These are phyloP conservation scores for Kryptolebias ocellatus DNA, from an alignment of 2,797 vertebrate genomes.

Conservation along the genomic window DNA sequence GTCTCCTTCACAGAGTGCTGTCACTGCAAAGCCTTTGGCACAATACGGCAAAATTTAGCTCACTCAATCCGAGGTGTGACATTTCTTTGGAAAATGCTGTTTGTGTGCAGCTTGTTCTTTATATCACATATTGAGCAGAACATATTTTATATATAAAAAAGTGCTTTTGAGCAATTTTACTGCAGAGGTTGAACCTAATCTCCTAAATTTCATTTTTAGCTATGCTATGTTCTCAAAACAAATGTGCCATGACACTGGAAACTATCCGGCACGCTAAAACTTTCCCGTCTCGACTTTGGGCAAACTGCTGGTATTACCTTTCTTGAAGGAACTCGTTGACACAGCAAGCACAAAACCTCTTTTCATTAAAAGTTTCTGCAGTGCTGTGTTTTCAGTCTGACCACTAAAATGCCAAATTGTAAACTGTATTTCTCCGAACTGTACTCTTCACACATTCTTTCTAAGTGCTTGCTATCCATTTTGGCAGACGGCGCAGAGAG, in stretches of 20 bases:
- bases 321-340: constrained; percentile 11
- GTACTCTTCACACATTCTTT: constrained; percentile 5
- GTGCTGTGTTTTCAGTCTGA: constrained; percentile 11
- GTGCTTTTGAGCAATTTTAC: too few species aligned
- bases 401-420: constrained; percentile 6
- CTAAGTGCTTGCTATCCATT: constrained; percentile 31
- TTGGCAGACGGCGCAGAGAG: constrained; percentile 7
- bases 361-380: constrained; percentile 29
- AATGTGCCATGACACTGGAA: background rate
- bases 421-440: constrained; percentile 17
- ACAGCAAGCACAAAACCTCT: constrained; percentile 29
- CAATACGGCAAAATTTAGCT: constrained; percentile 15
- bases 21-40: constrained; percentile 18
- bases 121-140: constrained; percentile 12
- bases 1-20: constrained; percentile 32
- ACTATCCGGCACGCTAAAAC: constrained; percentile 15
- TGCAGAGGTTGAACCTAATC: too few species aligned
- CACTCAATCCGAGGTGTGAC: constrained; percentile 25
- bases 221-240: background rate
- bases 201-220: background rate
- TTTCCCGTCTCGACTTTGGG: background rate
- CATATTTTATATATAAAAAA: constrained; percentile 2
- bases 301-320: constrained; percentile 31
- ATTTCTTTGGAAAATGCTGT: constrained; percentile 6
- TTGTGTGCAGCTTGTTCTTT: background rate